Percentiles rank a stretch among this genome's conserved stretches.
These are phyloP conservation scores for Tridacna gigas DNA, from an alignment of 2,888 invertebrate species.

Conservation along the genomic window DNA sequence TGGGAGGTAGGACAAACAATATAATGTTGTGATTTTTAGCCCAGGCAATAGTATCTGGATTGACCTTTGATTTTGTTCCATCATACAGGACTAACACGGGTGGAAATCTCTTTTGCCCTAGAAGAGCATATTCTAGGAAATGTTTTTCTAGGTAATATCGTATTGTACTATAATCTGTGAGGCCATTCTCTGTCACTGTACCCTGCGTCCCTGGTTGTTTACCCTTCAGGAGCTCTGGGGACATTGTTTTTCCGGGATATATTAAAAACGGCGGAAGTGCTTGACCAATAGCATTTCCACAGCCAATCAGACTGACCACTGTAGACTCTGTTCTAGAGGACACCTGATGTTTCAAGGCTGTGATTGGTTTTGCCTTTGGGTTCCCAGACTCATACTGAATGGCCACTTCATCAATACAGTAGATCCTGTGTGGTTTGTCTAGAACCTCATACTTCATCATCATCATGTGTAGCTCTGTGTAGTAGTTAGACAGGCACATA, in stretches of 20 bases:
- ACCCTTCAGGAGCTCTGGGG: conserved; percentile 54
- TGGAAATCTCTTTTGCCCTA: conserved; percentile 52
- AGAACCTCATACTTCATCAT: conserved; percentile 57
- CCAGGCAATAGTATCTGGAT: conserved; percentile 65
- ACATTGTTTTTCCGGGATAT: conserved; percentile 58
- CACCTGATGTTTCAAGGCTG: conserved; percentile 49
- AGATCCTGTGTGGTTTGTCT: conserved; percentile 58
- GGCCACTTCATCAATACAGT: conserved; percentile 62
- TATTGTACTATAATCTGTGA: conserved; percentile 62
- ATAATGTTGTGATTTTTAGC: conserved; percentile 66
- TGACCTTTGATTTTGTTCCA: conserved; percentile 63
- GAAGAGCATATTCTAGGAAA: conserved; percentile 61
- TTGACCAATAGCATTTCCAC: conserved; percentile 67
- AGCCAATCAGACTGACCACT: conserved; percentile 63
- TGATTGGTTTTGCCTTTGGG: conserved; percentile 58
- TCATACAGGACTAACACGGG: conserved; percentile 65
- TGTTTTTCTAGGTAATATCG: conserved; percentile 63
- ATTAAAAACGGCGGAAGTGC: conserved; percentile 66
- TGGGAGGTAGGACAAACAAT: conserved; percentile 66
- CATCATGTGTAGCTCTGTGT: conserved; percentile 57
- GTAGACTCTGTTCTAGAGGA: conserved; percentile 60
- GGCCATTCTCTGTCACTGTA: conserved; percentile 58
- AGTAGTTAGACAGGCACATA: conserved; percentile 61
- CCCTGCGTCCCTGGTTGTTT: conserved; percentile 60
- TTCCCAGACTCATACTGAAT: conserved; percentile 65